Evolutionary conservation across 2,797 vertebrate species (phyloP).

Genomic region (Falco naumanni): DNA sequence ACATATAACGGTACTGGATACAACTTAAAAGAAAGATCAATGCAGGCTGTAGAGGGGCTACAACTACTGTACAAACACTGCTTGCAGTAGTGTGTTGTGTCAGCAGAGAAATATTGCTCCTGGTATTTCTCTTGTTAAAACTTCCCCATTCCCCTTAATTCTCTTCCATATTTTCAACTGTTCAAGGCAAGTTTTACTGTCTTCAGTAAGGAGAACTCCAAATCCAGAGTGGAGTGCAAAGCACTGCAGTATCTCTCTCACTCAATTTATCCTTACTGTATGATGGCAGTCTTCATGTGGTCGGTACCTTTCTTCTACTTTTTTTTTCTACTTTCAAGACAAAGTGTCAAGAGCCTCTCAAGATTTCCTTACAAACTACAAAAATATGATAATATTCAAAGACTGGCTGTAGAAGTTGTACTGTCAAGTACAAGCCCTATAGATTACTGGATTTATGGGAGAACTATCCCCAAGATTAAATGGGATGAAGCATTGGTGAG

Average conservation of each 20-base stretch:
- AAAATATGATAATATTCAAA: not conserved
- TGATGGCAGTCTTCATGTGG: not conserved
- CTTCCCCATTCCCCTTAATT: not conserved
- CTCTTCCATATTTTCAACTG: not conserved
- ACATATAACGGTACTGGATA: not conserved
- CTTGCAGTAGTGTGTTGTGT: not conserved
- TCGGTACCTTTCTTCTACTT: not conserved
- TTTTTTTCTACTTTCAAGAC: not conserved
- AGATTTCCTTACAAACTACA: not conserved
- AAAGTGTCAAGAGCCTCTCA: not conserved
- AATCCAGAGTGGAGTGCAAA: not conserved
- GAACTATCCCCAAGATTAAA: not conserved
- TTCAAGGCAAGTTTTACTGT: not conserved
- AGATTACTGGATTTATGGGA: not conserved
- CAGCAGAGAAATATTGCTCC: not conserved
- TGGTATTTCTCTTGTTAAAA: not conserved
- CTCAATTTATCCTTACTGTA: not conserved
- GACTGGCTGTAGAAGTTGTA: not conserved
- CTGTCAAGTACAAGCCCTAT: not conserved
- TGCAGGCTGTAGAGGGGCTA: not conserved
- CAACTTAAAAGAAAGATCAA: fast-evolving
- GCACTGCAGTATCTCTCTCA: not conserved
- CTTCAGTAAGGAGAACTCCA: not conserved
- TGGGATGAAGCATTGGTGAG: not conserved
- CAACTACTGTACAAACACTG: not conserved